Base-by-base conservation (phyloP, 1,140 invertebrate genomes). In the Teleogryllus occipitalis region DNA sequence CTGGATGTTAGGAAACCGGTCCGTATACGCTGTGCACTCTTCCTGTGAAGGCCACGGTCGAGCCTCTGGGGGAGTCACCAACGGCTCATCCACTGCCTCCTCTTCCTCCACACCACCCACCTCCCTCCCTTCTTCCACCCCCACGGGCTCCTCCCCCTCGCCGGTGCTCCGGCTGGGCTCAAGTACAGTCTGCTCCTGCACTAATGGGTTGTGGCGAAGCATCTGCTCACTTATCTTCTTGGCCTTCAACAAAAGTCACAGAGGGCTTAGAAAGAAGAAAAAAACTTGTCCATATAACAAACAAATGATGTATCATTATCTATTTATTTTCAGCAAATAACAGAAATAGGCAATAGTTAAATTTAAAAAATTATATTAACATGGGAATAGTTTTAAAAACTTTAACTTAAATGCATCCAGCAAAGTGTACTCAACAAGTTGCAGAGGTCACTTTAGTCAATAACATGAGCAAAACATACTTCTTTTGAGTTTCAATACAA, bases 201-300 rank as follows among this genome's bases (percentile, higher is more conserved):
- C 22, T 0, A 77, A 22, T 8, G 8, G 65, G 21, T 76, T 74
- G n/a, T 72, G 54, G 75, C 79, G 82, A 3, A 73, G 48, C 78
- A 82, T 75, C 73, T 81, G 82, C 73, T 83, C 82, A 74, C 82
- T 83, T 47, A 83, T 80, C 72, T 82, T 82, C 47, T 83, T 83
- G 14, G 82, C 80, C 77, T 83, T 76, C 46, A 77, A 54, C 14
- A n/a, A 14, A 72, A 39, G 27, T 39, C 1, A 39, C 27, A 39
- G 1, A 39, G 27, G 27, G 27, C 27, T 39, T 39, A 39, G 1
- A 39, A 39, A 39, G 27, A 39, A 39, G n/a, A n/a, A 39, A 39
- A 39, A 39, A 39, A 39, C 27, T 39, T 39, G 27, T 39, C 27
- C 27, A 39, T 39, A 39, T 5, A 39, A 39, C 27, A 39, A 39